Evolutionary conservation across 2,113 vertebrate genomes (phyloP).

Genomic region (Zootoca vivipara): DNA sequence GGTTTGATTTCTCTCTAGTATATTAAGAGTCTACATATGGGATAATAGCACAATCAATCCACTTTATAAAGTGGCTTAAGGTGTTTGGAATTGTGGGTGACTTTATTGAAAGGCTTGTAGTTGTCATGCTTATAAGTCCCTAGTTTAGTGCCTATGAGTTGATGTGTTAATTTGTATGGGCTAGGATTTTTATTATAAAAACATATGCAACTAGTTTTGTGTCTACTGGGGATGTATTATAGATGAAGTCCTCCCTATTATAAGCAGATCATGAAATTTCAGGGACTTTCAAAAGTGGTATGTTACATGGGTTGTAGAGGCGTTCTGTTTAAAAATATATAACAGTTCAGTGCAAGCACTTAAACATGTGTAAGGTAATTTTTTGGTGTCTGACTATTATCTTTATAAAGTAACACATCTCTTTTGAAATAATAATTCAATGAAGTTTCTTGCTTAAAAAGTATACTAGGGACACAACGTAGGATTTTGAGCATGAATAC

Average conservation of each 20-base stretch:
- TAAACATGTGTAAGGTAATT: background rate
- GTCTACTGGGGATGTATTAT: background rate
- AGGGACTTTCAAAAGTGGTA: background rate
- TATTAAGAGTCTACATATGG: background rate
- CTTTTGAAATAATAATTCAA: background rate
- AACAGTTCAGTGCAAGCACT: background rate
- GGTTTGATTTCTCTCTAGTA: background rate
- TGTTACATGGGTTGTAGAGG: background rate
- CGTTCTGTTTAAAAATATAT: background rate
- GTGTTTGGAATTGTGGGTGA: slow-evolving; percentile 34
- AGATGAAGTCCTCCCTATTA: background rate
- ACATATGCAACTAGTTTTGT: background rate
- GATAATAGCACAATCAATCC: background rate
- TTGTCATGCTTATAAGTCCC: background rate
- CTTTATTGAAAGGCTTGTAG: background rate
- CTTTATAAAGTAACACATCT: background rate
- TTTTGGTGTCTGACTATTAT: background rate
- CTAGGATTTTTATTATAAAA: background rate
- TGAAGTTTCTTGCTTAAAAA: background rate
- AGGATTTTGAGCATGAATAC: background rate
- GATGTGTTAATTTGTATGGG: background rate
- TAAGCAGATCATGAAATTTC: background rate
- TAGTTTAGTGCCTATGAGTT: slow-evolving; percentile 3
- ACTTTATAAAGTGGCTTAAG: background rate
- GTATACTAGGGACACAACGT: background rate